Conservation (phyloP, 2,888 invertebrate species). For the Hofmannophila pseudospretella region DNA sequence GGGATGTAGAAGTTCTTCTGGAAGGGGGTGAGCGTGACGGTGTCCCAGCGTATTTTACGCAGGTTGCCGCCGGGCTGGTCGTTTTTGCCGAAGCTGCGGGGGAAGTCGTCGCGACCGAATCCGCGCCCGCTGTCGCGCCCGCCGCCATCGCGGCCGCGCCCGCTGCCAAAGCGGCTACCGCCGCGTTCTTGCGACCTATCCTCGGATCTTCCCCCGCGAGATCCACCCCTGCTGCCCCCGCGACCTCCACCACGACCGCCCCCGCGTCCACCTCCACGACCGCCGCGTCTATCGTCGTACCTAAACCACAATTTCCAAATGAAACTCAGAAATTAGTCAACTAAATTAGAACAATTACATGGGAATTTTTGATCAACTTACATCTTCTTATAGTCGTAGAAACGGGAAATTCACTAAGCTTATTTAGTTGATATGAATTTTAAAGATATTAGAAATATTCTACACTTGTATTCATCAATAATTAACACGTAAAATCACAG, state of each 20-base stretch:
- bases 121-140: constrained; percentile 51
- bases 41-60: constrained; percentile 93
- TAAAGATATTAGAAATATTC: not conserved
- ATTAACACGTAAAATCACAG: constrained; percentile 2
- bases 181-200: constrained; percentile 67
- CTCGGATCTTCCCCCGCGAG: constrained; percentile 39
- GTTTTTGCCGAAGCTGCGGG: constrained; percentile 73
- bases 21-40: constrained; percentile 87
- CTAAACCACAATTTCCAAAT: constrained; percentile 32
- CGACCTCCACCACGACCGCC: constrained; percentile 48
- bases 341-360: not conserved
- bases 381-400: not conserved
- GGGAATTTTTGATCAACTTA: not conserved
- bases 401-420: not conserved
- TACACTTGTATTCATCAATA: not conserved
- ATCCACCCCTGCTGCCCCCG: constrained; percentile 49
- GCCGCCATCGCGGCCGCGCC: constrained; percentile 43
- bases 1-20: constrained; percentile 96
- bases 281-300: constrained; percentile 76
- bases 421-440: not conserved
- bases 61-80: constrained; percentile 87
- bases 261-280: constrained; percentile 49
- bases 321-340: not conserved
- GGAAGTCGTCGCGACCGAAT: constrained; percentile 58
- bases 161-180: constrained; percentile 40